A percentile compares a stretch with the other conserved stretches of the same genome.
Conservation (phyloP, 2,113 vertebrate genomes). For the Peucedramus taeniatus region DNA sequence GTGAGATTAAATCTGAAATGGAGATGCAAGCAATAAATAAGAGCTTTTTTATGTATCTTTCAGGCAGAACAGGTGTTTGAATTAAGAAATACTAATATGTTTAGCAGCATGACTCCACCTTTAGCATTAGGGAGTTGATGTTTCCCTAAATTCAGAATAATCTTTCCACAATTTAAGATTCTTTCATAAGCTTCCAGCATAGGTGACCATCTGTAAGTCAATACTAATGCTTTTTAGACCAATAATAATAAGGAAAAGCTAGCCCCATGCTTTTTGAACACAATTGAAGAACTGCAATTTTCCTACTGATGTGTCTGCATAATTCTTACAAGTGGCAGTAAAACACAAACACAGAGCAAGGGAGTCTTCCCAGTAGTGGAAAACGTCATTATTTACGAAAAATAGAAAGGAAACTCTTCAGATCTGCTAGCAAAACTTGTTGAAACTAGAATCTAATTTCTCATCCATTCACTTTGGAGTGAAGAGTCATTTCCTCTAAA, state of each 20-base stretch:
- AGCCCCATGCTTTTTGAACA: neutral
- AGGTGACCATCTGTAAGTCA: conserved; percentile 80
- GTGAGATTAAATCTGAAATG: conserved; percentile 81
- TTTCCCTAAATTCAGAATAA: conserved; percentile 78
- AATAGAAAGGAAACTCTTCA: neutral
- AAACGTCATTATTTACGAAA: neutral
- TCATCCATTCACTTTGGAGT: neutral
- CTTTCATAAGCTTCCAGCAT: conserved; percentile 76
- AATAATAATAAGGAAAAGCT: conserved; percentile 47
- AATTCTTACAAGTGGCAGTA: conserved; percentile 15
- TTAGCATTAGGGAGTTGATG: conserved; percentile 78
- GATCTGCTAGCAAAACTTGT: neutral
- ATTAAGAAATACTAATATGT: conserved; percentile 84
- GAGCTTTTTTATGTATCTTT: conserved; percentile 74
- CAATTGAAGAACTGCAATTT: neutral
- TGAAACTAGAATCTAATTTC: neutral
- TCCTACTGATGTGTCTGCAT: neutral
- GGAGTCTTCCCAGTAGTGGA: neutral
- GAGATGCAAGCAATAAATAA: conserved; percentile 80
- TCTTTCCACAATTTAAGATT: conserved; percentile 71
- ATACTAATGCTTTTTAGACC: conserved; percentile 63
- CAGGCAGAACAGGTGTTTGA: conserved; percentile 80
- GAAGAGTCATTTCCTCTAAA: neutral
- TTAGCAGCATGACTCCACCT: conserved; percentile 81
- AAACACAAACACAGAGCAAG: neutral